Percentiles rank a stretch among this genome's conserved stretches.
These are phyloP conservation scores for Dione vanillae DNA, from an alignment of 2,888 invertebrate species.

Conservation along the genomic window DNA sequence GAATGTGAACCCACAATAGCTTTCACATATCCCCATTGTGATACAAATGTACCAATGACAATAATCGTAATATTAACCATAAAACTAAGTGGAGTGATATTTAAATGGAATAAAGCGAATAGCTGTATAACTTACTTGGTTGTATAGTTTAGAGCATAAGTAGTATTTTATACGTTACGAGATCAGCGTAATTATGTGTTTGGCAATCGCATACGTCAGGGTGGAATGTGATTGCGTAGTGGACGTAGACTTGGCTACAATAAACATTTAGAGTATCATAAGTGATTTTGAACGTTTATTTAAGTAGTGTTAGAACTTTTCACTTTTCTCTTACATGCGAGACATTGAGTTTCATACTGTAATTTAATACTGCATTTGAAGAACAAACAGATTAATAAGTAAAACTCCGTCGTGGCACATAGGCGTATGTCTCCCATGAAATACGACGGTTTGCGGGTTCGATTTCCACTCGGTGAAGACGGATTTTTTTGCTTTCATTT, in stretches of 20 bases:
- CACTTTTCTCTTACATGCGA: too few relatives aligned
- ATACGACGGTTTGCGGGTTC: too few relatives aligned
- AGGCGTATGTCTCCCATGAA: too few relatives aligned
- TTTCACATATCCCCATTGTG: not conserved
- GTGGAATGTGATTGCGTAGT: conserved; percentile 48
- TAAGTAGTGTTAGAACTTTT: too few relatives aligned
- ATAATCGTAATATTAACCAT: not conserved
- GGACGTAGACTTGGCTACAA: conserved; percentile 40
- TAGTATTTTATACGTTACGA: conserved; percentile 46
- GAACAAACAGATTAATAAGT: too few relatives aligned
- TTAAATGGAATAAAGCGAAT: conserved; percentile 9
- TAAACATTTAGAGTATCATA: not conserved
- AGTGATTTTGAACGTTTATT: not conserved
- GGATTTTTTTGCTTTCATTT: too few relatives aligned
- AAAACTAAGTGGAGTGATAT: conserved; percentile 13
- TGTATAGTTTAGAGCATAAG: conserved; percentile 33
- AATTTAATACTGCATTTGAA: too few relatives aligned
- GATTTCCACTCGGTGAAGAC: too few relatives aligned
- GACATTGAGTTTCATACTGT: too few relatives aligned
- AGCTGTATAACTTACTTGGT: conserved; percentile 14
- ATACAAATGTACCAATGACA: not conserved
- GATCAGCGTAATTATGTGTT: conserved; percentile 48
- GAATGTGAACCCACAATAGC: not conserved
- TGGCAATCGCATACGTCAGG: conserved; percentile 54
- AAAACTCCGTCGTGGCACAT: too few relatives aligned